Evolutionary conservation across 1,140 invertebrate genomes (phyloP), one percentile per base, ranked within the genome.

Genomic region (Hycleus cichorii): DNA sequence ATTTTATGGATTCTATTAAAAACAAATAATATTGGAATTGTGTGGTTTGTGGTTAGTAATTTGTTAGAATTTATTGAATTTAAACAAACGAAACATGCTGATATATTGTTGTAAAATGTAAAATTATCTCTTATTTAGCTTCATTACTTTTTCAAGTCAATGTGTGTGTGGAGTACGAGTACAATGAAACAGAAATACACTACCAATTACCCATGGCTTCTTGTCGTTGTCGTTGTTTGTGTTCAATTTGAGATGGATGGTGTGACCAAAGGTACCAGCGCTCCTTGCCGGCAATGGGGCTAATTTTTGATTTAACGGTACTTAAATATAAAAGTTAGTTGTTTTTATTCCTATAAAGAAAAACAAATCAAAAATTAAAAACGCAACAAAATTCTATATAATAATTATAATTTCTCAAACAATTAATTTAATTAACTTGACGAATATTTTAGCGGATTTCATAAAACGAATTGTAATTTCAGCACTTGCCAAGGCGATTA

Each of bases 51-150:
- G 42, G 51, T 53, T 53, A 27, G 43, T 53, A 12, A 45, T 53
- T 53, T 18, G 51, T 27, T 55, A 47, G 8, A 9, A 18, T 55
- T 47, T 38, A 8, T 55, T 18, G 18, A 18, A 18, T 26, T 47
- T 53, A n/a, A 39, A 47, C 39, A 39, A 39, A 39, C 40, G 11
- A 42, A 10, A 3, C 7, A 5, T 47, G n/a, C 6, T 12, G 9
- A 24, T 10, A 47, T 25, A 46, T 47, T 42, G 40, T 42, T 42
- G 18, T 18, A 18, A 18, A 18, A n/a, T 49, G 59, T 64, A 66
- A 56, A 71, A 62, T 60, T 54, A 61, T 68, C 51, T 69, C 63
- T 71, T 69, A 69, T 71, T 59, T 69, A 71, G 69, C 69, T 61
- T 66, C 65, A 48, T 65, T 63, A 63, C 66, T 60, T 65, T 62